Percentiles rank a stretch among this genome's conserved stretches.
Evolutionary conservation across 2,113 vertebrate species (phyloP).

Genomic region (Gnathonemus echidnorhynchus): DNA sequence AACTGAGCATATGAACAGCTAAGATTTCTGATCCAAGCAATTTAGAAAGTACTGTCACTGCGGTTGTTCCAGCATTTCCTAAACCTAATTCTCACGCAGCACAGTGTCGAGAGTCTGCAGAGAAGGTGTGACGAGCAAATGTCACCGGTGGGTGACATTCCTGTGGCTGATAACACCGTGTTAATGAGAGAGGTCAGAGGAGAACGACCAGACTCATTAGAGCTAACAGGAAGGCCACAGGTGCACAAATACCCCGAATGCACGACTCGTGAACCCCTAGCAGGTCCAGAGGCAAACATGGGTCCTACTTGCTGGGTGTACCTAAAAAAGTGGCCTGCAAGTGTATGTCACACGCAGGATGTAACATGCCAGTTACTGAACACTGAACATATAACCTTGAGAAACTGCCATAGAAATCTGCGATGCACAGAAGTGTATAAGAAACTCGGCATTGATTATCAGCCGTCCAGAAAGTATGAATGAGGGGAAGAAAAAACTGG

Average conservation of each 20-base stretch:
- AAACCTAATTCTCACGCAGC: background rate
- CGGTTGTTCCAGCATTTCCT: background rate
- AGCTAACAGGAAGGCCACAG: background rate
- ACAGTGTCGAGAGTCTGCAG: background rate
- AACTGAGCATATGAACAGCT: background rate
- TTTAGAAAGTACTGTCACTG: background rate
- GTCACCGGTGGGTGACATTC: background rate
- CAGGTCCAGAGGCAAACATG: background rate
- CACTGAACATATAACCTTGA: background rate
- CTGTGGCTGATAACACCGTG: background rate
- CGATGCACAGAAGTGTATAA: conserved; percentile 4
- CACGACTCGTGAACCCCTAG: background rate
- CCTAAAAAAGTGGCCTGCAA: background rate
- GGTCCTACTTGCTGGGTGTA: background rate
- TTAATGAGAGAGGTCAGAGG: background rate
- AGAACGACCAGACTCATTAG: background rate
- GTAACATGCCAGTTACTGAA: background rate
- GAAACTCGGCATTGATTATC: conserved; percentile 13
- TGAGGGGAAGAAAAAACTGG: background rate
- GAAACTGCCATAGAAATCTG: background rate
- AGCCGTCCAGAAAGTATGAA: conserved; percentile 18
- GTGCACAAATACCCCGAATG: background rate
- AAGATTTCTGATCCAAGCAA: background rate
- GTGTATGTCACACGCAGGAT: background rate
- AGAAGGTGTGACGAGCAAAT: background rate